Base-by-base conservation (phyloP, 2,797 vertebrate species). In the Pangasius djambal region DNA sequence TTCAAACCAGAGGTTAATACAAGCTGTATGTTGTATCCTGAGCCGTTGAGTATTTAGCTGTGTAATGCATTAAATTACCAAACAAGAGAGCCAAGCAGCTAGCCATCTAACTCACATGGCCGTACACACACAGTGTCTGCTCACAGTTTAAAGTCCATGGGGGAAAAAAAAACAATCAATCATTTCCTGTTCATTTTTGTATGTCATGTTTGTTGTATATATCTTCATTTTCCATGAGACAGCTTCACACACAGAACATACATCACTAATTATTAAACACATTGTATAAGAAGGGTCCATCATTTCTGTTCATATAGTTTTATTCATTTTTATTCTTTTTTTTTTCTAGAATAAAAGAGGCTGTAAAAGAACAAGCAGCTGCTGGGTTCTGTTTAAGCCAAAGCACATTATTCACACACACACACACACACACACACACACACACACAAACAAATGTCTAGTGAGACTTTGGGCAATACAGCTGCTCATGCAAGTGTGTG, bases 401-500 rank as follows among this genome's bases (percentile, higher is more conserved):
- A 67, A 85, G 31, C 31, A 12, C 6, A 69, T 83, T 70, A 85
- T 70, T 31, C 28, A 10, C 12, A 18, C 37, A 74, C 72, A 44
- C 70, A 40, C 69, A 69, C 15, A 40, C 37, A 50, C 22, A 82
- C 40, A 48, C 40, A 48, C 40, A 37, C 70, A 44, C 37, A 44
- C 37, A 74, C 72, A 44, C 72, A 44, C 69, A 69, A 16, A 40
- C 37, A 50, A 7, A 79, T 25, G 18, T 55, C 15, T 57, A 59
- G 18, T 59, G 63, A 89, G 85, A 91, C 86, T 69, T 78, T 86
- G 75, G 91, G 83, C 57, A 85, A 89, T 69, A 75, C 86, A 88
- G 85, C 63, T 89, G 85, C n/a, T 70, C 20, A 90, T 94, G 93
- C 94, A 94, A 94, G 96, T 79, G 77, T 34, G 78, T 81, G 78